phyloP scores from a whole-genome alignment of 2,888 invertebrate species.

The Leistus spinibarbis region DNA sequence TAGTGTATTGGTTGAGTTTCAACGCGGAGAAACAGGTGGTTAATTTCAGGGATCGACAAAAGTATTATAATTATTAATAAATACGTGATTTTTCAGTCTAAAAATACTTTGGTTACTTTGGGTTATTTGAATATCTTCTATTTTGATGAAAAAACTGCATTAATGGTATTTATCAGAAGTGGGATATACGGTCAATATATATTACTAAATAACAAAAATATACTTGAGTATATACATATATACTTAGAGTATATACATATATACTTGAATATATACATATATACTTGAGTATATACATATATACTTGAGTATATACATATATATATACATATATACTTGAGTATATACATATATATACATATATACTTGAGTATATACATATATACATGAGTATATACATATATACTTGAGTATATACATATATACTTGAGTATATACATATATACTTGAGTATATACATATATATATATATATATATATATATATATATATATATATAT shows the following conservation, averaged over 20 bases:
- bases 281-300: neutral
- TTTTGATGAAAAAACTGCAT: conserved; percentile 6
- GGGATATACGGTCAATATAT: too few species aligned
- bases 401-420: too few species aligned
- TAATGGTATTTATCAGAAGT: too few species aligned
- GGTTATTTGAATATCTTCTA: conserved; percentile 9
- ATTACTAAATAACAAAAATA: too few species aligned
- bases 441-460: too few species aligned
- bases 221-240: too few species aligned
- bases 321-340: neutral
- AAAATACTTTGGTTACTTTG: neutral
- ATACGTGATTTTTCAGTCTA: neutral
- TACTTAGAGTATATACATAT: too few species aligned
- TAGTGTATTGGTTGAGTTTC: neutral
- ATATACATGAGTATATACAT: too few species aligned
- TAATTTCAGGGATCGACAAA: neutral
- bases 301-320: neutral
- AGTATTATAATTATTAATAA: neutral
- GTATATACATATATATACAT: neutral
- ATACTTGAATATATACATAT: neutral
- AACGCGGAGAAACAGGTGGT: conserved; percentile 5
- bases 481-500: neutral
- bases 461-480: too few species aligned
- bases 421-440: too few species aligned
- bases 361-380: neutral